Conservation (phyloP, 2,113 vertebrate genomes). For the Rhinichthys klamathensis region DNA sequence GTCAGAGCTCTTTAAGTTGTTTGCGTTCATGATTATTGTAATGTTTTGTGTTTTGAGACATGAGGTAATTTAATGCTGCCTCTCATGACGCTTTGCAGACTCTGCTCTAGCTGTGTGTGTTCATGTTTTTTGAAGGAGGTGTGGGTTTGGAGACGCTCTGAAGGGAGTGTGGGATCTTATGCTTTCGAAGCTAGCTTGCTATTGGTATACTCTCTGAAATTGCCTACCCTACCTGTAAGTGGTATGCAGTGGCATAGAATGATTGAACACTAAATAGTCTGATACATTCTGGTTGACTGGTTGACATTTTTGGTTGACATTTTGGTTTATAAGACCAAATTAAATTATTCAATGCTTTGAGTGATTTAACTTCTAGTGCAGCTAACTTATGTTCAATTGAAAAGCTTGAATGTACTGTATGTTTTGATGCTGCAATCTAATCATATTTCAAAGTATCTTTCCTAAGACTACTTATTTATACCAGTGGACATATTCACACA, state of each 20-base stretch:
- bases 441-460: background rate
- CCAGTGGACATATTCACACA: background rate
- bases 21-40: too few species aligned
- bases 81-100: too few species aligned
- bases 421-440: background rate
- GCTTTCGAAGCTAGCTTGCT: too few species aligned
- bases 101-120: too few species aligned
- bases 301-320: background rate
- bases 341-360: background rate
- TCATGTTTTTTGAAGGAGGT: too few species aligned
- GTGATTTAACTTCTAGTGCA: background rate
- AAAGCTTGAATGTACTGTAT: background rate
- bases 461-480: background rate
- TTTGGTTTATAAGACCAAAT: background rate
- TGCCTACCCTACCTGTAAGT: background rate
- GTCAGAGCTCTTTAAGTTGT: too few species aligned
- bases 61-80: too few species aligned
- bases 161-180: too few species aligned
- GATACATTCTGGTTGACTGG: background rate
- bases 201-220: too few species aligned
- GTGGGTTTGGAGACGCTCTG: too few species aligned
- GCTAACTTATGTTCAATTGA: background rate
- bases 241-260: background rate
- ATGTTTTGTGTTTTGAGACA: too few species aligned
- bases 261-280: background rate